Percentiles rank a stretch among this genome's conserved stretches.
phyloP scores from a whole-genome alignment of 2,888 invertebrate species.

The Callinectes sapidus region DNA sequence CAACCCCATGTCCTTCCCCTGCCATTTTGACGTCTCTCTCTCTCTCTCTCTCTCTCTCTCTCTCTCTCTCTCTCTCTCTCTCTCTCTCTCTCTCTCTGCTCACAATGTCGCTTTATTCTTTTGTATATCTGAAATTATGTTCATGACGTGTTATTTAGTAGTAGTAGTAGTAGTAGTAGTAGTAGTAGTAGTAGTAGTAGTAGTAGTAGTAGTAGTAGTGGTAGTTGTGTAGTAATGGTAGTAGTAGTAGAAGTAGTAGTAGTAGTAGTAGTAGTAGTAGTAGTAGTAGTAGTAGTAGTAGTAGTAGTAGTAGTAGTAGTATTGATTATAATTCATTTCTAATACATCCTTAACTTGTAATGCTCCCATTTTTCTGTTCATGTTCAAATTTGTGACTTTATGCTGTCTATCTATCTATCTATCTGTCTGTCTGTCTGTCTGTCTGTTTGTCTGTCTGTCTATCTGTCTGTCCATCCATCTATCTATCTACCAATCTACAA shows the following conservation, averaged over 20 bases:
- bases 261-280: background rate
- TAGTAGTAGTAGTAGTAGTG: conserved; percentile 14
- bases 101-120: background rate
- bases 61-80: background rate
- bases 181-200: conserved; percentile 23
- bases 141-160: background rate
- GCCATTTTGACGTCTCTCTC: background rate
- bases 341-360: background rate
- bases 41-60: background rate
- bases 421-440: background rate
- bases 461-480: no score
- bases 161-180: background rate
- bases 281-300: no score
- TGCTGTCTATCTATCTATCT: background rate
- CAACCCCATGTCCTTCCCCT: background rate
- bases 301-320: background rate
- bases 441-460: no score
- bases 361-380: background rate
- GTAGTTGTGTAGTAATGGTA: background rate
- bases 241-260: conserved; percentile 11
- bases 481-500: no score
- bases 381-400: background rate
- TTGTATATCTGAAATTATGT: background rate
- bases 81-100: background rate
- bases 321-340: background rate